A percentile compares a stretch with the other conserved stretches of the same genome.
Evolutionary conservation across 1,140 invertebrate genomes (phyloP).

Genomic region (Drosophila baimaii): DNA sequence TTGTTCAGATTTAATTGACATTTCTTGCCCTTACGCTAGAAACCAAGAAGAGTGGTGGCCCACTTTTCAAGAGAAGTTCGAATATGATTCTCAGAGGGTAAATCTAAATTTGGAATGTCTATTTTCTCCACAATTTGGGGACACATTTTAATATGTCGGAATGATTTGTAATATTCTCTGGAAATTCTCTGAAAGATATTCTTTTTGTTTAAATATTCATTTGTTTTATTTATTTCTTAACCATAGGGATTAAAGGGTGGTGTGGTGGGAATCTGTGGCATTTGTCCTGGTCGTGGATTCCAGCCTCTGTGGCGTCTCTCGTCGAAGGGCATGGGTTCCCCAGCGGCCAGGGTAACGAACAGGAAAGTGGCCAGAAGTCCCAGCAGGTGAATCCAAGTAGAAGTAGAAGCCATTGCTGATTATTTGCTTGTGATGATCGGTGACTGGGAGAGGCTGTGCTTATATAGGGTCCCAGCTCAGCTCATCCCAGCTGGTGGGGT

Average conservation of each 20-base stretch:
- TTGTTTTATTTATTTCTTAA: conserved; percentile 7
- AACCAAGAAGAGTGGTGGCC: not conserved
- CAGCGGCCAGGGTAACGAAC: conserved; percentile 13
- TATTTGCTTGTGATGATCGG: conserved; percentile 12
- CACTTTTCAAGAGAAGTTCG: conserved; percentile 3
- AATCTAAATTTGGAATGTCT: conserved; percentile 16
- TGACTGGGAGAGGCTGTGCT: conserved; percentile 2
- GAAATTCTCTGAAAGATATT: not conserved
- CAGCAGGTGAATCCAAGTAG: conserved; percentile 45
- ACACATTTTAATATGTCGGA: conserved; percentile 15
- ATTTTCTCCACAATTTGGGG: conserved; percentile 15
- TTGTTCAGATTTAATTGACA: conserved; percentile 65
- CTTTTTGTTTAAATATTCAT: not conserved
- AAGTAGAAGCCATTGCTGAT: conserved; percentile 36
- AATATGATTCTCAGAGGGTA: conserved; percentile 6
- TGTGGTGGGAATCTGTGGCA: conserved; percentile 49
- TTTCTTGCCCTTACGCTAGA: conserved; percentile 30
- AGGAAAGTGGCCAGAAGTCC: conserved; percentile 51
- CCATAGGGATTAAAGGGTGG: conserved; percentile 77
- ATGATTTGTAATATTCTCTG: not conserved
- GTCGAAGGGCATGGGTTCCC: conserved; percentile 57
- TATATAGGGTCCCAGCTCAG: conserved; percentile 50
- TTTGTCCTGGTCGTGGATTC: conserved; percentile 9
- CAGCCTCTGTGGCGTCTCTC: conserved; percentile 28
- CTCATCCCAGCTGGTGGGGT: conserved; percentile 2